Conservation (phyloP, 2,888 invertebrate genomes). For the Hydraecia micacea region DNA sequence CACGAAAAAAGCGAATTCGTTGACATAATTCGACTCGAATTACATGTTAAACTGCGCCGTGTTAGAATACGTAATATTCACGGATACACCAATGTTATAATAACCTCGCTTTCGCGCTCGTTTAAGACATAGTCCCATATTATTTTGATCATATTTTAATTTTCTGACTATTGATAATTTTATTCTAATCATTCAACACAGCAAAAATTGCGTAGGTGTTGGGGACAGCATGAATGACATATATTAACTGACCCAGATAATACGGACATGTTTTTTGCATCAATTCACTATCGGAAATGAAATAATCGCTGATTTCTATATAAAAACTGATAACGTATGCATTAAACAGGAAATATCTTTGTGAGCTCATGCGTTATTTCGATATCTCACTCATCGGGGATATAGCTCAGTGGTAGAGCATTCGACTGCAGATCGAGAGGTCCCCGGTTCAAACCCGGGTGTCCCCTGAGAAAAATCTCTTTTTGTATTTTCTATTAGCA, state of each 20-base stretch:
- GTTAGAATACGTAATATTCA: background rate
- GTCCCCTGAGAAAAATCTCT: constrained; percentile 77
- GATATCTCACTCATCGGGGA: constrained; percentile 67
- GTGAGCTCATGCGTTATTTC: constrained; percentile 66
- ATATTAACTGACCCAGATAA: background rate
- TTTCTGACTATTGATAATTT: background rate
- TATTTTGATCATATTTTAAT: background rate
- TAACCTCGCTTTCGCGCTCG: background rate
- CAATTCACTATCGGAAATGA: background rate
- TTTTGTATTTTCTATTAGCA: constrained; percentile 45
- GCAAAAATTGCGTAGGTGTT: constrained; percentile 13
- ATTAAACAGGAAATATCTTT: background rate
- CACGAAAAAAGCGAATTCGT: background rate
- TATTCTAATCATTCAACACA: background rate
- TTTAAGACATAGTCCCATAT: background rate
- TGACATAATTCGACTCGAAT: background rate
- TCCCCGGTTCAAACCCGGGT: constrained; percentile 90
- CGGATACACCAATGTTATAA: background rate
- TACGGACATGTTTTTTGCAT: background rate
- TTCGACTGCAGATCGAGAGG: constrained; percentile 90
- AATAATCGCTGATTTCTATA: constrained; percentile 1
- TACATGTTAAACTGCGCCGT: background rate
- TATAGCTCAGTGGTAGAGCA: constrained; percentile 90
- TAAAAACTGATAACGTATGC: background rate
- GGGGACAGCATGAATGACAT: constrained; percentile 4